Base-by-base conservation (phyloP, 1,140 invertebrate species). In the Drosophila chauvacae region DNA sequence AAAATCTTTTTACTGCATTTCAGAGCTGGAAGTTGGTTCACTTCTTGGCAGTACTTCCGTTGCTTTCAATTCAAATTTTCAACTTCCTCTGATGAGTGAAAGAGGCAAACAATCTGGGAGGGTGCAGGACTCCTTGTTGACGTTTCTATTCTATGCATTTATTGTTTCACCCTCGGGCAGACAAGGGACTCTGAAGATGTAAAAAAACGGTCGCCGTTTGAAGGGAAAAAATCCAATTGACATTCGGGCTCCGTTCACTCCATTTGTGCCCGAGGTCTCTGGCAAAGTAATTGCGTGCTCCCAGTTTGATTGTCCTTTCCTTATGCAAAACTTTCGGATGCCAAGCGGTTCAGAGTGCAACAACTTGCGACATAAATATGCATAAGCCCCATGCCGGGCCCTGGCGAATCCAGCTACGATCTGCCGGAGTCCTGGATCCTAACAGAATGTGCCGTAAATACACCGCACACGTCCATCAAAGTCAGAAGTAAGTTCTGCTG, bases 321-420 rank as follows among this genome's bases (percentile, higher is more conserved):
- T 81, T 77, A 66, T 83, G 48, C 77, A 71, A 85, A 82, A 59
- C 73, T 77, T 77, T 86, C 47, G 69, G 53, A 68, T 68, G 63
- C 48, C 74, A 61, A 68, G 57, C 26, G 61, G 61, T 72, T 59
- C 44, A 62, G 47, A 74, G 65, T 64, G 64, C 80, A 81, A 71
- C 65, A 90, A 90, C 64, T 90, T 90, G 65, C 62, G 62, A 45
- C 64, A 81, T 88, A 71, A 88, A 88, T 88, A 88, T 88, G 85
- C 85, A 88, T 85, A 84, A 84, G 81, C 80, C 58, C 11, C 42
- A 45, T 35, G 53, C 48, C 45, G 20, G 39, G n/a, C 30, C 14
- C 41, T 11, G 33, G 72, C 13, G 14, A 53, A 26, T 30, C 14
- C 45, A 13, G 33, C 30, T 35, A 33, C 37, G 50, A 56, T 69